Evolutionary conservation across 2,888 invertebrate genomes (phyloP).

Genomic region (Pristionchus japonicus): DNA sequence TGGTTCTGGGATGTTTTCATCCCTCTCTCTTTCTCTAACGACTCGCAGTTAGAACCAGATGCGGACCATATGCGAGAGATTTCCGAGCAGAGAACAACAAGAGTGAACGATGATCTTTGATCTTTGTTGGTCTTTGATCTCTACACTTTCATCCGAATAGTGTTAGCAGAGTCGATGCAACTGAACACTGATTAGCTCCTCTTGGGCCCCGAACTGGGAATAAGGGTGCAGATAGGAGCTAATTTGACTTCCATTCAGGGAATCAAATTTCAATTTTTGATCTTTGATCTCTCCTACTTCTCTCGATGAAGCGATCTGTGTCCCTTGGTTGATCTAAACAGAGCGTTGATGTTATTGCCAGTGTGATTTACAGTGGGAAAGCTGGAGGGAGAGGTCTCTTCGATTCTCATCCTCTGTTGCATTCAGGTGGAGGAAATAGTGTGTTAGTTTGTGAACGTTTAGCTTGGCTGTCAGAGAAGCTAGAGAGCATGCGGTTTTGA

Average conservation of each 20-base stretch:
- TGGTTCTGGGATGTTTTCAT: constrained; percentile 23
- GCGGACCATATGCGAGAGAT: not conserved
- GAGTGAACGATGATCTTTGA: no score
- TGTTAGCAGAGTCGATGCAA: no score
- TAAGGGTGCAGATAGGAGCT: not conserved
- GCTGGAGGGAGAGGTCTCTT: not conserved
- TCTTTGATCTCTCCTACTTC: not conserved
- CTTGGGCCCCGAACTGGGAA: not conserved
- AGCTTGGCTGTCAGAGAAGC: not conserved
- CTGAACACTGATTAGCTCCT: not conserved
- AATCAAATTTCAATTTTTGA: not conserved
- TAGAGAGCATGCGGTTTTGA: not conserved
- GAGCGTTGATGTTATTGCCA: not conserved
- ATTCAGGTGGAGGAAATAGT: not conserved
- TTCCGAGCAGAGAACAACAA: not conserved
- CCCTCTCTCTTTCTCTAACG: not conserved
- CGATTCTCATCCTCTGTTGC: not conserved
- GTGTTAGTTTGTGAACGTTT: no score
- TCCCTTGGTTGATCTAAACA: not conserved
- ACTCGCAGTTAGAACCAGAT: not conserved
- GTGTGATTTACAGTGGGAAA: not conserved
- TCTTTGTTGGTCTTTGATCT: not conserved
- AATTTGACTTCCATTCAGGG: not conserved
- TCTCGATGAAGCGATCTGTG: not conserved
- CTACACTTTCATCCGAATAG: no score